Conservation (phyloP, 2,888 invertebrate species). For the Craniophora ligustri region DNA sequence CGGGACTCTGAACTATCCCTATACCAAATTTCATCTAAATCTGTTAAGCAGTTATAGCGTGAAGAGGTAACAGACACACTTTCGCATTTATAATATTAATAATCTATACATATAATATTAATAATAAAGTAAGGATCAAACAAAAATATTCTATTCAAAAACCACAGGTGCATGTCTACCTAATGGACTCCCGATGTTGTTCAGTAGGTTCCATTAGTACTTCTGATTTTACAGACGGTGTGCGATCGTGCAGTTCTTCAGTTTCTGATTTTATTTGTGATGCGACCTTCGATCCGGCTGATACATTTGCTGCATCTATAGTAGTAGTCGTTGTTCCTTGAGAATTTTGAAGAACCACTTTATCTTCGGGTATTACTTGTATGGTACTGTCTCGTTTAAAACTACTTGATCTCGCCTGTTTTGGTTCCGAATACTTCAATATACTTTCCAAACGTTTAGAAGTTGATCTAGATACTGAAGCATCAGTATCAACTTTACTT, state of each 20-base stretch:
- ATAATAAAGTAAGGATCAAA: too few species aligned
- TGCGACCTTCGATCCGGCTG: background rate
- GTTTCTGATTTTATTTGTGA: background rate
- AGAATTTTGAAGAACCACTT: background rate
- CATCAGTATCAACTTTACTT: conserved; percentile 37
- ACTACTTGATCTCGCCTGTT: conserved; percentile 2
- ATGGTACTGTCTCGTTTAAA: conserved; percentile 36
- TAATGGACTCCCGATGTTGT: conserved; percentile 59
- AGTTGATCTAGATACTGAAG: conserved; percentile 14
- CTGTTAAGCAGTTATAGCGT: too few species aligned
- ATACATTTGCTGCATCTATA: background rate
- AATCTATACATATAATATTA: too few species aligned
- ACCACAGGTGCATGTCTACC: conserved; percentile 45
- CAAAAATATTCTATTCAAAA: too few species aligned
- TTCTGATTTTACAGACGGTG: conserved; percentile 49
- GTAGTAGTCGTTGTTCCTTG: background rate
- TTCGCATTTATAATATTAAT: too few species aligned
- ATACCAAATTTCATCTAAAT: too few species aligned
- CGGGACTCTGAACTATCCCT: too few species aligned
- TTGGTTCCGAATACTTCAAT: conserved; percentile 12
- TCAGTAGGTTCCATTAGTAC: conserved; percentile 44
- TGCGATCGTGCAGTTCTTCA: background rate
- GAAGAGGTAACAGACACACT: too few species aligned
- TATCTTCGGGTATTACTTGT: conserved; percentile 12
- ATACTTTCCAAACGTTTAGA: conserved; percentile 32